Base-by-base conservation (phyloP, 2,888 invertebrate species). In the Drosophila quinaria region DNA sequence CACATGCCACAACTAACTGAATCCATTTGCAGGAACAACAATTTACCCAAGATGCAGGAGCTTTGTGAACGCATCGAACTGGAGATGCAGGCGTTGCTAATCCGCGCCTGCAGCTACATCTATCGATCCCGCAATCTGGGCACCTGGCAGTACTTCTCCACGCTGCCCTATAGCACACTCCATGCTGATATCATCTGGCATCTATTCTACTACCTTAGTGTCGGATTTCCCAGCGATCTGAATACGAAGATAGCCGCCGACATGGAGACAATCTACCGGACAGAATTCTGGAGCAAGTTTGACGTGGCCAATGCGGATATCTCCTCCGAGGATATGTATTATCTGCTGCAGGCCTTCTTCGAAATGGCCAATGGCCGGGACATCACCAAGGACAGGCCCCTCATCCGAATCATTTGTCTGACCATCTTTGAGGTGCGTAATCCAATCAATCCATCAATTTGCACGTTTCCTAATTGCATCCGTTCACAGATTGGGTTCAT, bases 101-200 rank as follows among this genome's bases (percentile, higher is more conserved):
- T 96, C 35, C 94, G 95, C 58, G 95, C 96, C 1, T 95, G 95
- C 37, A 94, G 94, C 63, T 95, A 94, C 76, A 94, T 97, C 64
- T 95, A 96, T 88, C 94, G 95, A 2, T 95, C 96, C 0, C 95
- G 95, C 50, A 95, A 95, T 88, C 93, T 96, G 70, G 96, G 96
- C 9, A 95, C 96, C 2, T 96, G 97, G 96, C 97, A 97, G 91
- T 97, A 96, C 93, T 94, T 97, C 80, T 95, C 96, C 13, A 95
- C 95, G 19, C 93, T 97, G 78, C 96, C 97, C 0, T 96, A 95
- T 87, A 93, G 94, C 70, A 93, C 94, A 50, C 94, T 96, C 31
- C 94, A 95, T 10, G 89, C 93, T 0, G 92, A 93, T 51, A 94
- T 94, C 5, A 89, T 95, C n/a, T 96, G 95, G 95, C 94, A 94